Percentiles rank a stretch among this genome's conserved stretches.
Evolutionary conservation across 2,888 invertebrate species (phyloP).

Genomic region (Hemicrepidius hirtus): DNA sequence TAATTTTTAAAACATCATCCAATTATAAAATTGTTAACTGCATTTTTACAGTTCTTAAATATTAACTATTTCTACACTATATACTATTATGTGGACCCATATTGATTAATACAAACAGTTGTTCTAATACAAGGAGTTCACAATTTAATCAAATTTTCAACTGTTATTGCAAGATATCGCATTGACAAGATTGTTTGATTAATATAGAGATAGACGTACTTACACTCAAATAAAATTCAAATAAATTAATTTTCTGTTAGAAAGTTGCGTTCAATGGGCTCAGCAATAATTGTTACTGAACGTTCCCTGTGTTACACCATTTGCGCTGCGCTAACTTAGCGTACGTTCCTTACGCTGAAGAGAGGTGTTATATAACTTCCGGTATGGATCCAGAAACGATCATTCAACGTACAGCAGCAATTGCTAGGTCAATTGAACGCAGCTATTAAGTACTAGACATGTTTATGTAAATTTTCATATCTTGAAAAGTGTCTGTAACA

Average conservation of each 20-base stretch:
- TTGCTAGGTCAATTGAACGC: no score
- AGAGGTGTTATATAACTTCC: not conserved
- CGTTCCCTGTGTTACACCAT: no score
- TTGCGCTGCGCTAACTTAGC: no score
- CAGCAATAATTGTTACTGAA: no score
- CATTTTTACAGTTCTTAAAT: constrained; percentile 4
- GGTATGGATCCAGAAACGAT: no score
- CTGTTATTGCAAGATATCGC: constrained; percentile 27
- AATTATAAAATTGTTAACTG: constrained; percentile 2
- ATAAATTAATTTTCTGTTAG: no score
- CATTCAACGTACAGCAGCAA: no score
- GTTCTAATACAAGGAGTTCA: constrained; percentile 19
- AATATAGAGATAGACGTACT: not conserved
- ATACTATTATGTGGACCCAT: constrained; percentile 40
- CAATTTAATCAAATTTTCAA: constrained; percentile 9
- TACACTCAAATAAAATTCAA: not conserved
- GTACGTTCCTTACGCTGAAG: not conserved
- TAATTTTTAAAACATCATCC: not conserved
- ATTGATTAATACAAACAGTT: constrained; percentile 37
- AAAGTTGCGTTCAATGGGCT: no score
- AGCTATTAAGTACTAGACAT: no score
- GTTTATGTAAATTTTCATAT: not conserved
- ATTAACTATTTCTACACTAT: not conserved
- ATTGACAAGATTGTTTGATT: not conserved
- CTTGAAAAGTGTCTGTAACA: constrained; percentile 20